Conservation (phyloP, 2,113 vertebrate species). For the Etheostoma spectabile region DNA sequence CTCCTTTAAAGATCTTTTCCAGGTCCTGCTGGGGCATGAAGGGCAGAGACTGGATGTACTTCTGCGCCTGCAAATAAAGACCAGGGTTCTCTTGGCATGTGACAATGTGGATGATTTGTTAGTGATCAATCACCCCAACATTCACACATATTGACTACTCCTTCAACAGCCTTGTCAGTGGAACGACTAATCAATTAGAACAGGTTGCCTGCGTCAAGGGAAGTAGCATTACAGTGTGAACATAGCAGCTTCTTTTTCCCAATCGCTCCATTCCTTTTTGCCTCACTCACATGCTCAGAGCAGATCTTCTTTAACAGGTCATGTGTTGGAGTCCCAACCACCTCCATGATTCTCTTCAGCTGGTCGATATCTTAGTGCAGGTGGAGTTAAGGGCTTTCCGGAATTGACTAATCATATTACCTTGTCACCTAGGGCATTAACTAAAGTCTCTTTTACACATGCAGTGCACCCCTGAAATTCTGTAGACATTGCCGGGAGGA, state of each 20-base stretch:
- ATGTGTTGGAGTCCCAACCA: slow-evolving; percentile 94
- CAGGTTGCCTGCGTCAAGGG: neutral
- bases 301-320: slow-evolving; percentile 97
- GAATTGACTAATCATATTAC: neutral
- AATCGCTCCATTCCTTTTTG: neutral
- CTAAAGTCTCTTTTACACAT: neutral
- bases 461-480: too few relatives aligned
- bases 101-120: slow-evolving; percentile 7
- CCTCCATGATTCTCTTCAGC: slow-evolving; percentile 98
- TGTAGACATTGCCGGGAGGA: too few relatives aligned
- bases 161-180: slow-evolving; percentile 22
- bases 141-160: slow-evolving; percentile 36
- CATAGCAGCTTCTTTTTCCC: neutral
- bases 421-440: neutral
- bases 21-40: slow-evolving; percentile 97
- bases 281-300: slow-evolving; percentile 90
- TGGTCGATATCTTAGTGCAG: slow-evolving; percentile 92
- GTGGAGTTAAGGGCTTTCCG: slow-evolving; percentile 66
- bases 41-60: slow-evolving; percentile 97
- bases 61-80: slow-evolving; percentile 89
- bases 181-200: slow-evolving; percentile 26
- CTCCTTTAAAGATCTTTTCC: slow-evolving; percentile 92
- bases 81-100: neutral
- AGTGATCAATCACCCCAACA: slow-evolving; percentile 38
- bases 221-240: neutral